A percentile compares a stretch with the other conserved stretches of the same genome.
phyloP scores from a whole-genome alignment of 1,140 invertebrate species.

The Episyrphus balteatus region DNA sequence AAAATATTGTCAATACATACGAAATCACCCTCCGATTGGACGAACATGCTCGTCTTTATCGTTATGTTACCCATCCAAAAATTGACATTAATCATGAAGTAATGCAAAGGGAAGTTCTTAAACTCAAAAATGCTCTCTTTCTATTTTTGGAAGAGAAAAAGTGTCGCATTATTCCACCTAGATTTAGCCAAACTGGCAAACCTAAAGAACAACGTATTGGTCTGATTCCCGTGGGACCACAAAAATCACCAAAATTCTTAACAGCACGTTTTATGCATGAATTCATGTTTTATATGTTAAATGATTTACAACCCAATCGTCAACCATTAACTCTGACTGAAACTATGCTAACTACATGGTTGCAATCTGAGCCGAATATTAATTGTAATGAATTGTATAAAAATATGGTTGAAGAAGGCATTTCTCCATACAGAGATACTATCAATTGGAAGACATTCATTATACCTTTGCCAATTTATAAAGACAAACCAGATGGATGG shows the following conservation, averaged over 20 bases:
- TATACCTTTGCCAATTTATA: constrained; percentile 52
- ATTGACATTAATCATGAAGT: constrained; percentile 17
- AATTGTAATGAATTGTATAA: constrained; percentile 21
- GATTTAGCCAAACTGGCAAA: background rate
- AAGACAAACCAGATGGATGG: constrained; percentile 57
- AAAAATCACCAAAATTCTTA: constrained; percentile 51
- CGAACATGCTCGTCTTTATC: constrained; percentile 16
- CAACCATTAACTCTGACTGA: constrained; percentile 31
- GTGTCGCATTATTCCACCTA: background rate
- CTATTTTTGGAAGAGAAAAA: constrained; percentile 16
- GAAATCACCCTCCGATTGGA: constrained; percentile 18
- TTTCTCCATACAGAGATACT: constrained; percentile 38
- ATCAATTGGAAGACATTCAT: constrained; percentile 66
- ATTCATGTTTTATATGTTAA: constrained; percentile 57
- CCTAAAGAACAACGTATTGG: background rate
- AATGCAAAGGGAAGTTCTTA: constrained; percentile 18
- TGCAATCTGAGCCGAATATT: constrained; percentile 26
- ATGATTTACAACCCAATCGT: constrained; percentile 39
- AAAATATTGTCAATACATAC: constrained; percentile 15
- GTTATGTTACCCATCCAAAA: constrained; percentile 25
- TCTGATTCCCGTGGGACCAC: background rate
- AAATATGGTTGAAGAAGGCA: constrained; percentile 32
- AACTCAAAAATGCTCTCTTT: constrained; percentile 23
- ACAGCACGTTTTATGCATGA: constrained; percentile 55
- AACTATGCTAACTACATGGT: constrained; percentile 37